A percentile compares a stretch with the other conserved stretches of the same genome.
Conservation (phyloP, 2,797 vertebrate species). For the Sebastes trivittatus region DNA sequence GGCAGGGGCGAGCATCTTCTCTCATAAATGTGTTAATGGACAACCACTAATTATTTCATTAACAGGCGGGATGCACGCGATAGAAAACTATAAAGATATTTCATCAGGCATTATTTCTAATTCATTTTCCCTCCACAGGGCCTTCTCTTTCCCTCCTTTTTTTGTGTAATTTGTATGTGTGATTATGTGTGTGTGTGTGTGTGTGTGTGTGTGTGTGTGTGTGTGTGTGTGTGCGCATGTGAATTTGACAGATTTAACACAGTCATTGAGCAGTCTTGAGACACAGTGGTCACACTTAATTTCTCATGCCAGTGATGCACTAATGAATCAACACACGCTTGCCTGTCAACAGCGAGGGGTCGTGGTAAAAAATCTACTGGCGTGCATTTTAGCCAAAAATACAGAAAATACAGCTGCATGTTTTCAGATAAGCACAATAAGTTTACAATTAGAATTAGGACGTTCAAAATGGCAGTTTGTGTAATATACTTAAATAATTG, state of each 20-base stretch:
- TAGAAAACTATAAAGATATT: constrained; percentile 63
- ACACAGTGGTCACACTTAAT: constrained; percentile 81
- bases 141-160: constrained; percentile 15
- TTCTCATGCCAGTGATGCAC: constrained; percentile 77
- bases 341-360: constrained; percentile 73
- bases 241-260: constrained; percentile 76
- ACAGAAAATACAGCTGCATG: constrained; percentile 61
- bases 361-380: constrained; percentile 68
- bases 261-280: constrained; percentile 75
- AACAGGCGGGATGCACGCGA: constrained; percentile 42
- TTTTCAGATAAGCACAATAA: constrained; percentile 47
- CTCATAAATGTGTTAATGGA: constrained; percentile 67
- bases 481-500: not conserved
- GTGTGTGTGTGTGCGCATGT: constrained; percentile 52
- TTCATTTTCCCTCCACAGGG: constrained; percentile 32
- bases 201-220: constrained; percentile 32
- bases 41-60: constrained; percentile 72
- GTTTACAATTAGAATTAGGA: constrained; percentile 10
- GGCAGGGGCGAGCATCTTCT: constrained; percentile 65
- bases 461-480: not conserved
- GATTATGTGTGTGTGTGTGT: constrained; percentile 27
- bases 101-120: constrained; percentile 57
- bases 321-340: constrained; percentile 79
- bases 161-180: constrained; percentile 53
- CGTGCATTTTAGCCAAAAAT: constrained; percentile 64